These are phyloP conservation scores for Rhagoletis pomonella DNA, from an alignment of 1,140 invertebrate species.

Conservation along the genomic window DNA sequence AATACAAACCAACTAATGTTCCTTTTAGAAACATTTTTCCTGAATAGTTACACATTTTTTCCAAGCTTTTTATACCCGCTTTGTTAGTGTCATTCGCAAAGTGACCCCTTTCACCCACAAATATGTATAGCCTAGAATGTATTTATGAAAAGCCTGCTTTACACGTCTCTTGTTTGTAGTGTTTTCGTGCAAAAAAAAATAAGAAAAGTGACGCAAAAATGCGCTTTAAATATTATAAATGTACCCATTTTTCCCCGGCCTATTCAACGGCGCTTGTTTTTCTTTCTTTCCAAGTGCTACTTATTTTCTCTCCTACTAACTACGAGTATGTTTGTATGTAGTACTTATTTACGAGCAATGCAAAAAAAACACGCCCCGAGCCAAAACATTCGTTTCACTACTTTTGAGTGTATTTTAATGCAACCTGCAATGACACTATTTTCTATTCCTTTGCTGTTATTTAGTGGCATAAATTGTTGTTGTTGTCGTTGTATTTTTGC, in stretches of 20 bases:
- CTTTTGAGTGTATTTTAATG: slow-evolving; percentile 46
- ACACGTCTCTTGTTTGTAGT: not conserved
- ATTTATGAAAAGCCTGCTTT: not conserved
- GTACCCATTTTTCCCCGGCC: slow-evolving; percentile 16
- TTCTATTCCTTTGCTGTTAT: slow-evolving; percentile 36
- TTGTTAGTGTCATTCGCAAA: not conserved
- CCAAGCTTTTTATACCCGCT: not conserved
- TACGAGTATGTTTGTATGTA: no score
- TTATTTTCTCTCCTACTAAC: not conserved
- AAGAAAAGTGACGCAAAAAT: not conserved
- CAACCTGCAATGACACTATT: slow-evolving; percentile 50
- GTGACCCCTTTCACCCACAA: slow-evolving; percentile 1
- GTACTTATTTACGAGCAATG: slow-evolving; percentile 48
- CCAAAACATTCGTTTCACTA: slow-evolving; percentile 44
- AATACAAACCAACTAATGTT: not conserved
- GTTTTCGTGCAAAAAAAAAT: not conserved
- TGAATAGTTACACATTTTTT: not conserved
- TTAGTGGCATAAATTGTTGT: slow-evolving; percentile 32
- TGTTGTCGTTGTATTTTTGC: not conserved
- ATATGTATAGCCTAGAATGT: not conserved
- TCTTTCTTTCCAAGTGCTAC: not conserved
- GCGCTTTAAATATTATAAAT: slow-evolving; percentile 49
- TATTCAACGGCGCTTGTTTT: slow-evolving; percentile 15
- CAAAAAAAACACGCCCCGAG: slow-evolving; percentile 5
- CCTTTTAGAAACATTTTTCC: slow-evolving; percentile 14